These are phyloP conservation scores for Tetragnatha versicolor DNA, from an alignment of 1,140 invertebrate species.

Conservation along the genomic window DNA sequence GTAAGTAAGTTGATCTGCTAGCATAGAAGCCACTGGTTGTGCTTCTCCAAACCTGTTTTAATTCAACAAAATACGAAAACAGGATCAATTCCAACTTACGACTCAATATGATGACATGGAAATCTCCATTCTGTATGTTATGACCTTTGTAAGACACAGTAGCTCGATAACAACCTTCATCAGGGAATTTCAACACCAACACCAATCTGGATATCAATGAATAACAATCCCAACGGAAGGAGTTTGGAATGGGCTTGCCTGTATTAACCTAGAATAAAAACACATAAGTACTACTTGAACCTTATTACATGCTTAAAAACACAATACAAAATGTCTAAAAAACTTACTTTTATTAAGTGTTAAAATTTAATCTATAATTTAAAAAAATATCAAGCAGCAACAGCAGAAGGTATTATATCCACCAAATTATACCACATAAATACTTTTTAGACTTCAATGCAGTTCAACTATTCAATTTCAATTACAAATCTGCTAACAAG, in stretches of 20 bases:
- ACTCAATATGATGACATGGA: constrained; percentile 81
- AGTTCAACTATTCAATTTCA: too few species aligned
- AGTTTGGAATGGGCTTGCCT: constrained; percentile 66
- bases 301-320: neutral
- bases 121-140: constrained; percentile 86
- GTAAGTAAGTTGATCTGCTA: too few species aligned
- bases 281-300: too few species aligned
- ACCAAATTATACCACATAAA: too few species aligned
- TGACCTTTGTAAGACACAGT: constrained; percentile 79
- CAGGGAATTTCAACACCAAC: constrained; percentile 73
- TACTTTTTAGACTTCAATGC: too few species aligned
- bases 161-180: constrained; percentile 82
- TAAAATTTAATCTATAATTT: neutral
- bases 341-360: neutral
- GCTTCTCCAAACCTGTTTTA: too few species aligned
- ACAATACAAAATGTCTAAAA: neutral
- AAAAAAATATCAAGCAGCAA: neutral
- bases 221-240: constrained; percentile 73
- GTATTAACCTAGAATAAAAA: constrained; percentile 65
- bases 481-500: too few species aligned
- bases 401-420: too few species aligned
- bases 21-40: too few species aligned
- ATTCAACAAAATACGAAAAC: too few species aligned
- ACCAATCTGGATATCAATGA: constrained; percentile 71
- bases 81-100: neutral